Evolutionary conservation across 2,113 vertebrate species (phyloP).

Genomic region (Lagenorhynchus albirostris): DNA sequence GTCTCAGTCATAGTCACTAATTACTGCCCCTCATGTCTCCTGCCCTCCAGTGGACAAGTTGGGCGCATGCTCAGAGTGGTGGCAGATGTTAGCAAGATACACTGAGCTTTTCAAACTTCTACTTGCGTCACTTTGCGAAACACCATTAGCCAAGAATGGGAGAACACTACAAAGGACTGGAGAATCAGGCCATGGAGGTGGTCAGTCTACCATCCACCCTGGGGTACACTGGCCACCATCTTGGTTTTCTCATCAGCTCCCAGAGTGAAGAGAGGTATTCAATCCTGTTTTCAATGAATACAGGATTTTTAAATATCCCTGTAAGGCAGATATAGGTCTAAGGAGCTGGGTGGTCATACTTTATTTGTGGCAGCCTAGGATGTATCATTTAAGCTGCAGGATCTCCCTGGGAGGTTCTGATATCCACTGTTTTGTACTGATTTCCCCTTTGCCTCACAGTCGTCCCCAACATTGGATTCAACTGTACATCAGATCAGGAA

Average conservation of each 20-base stretch:
- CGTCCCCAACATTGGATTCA: neutral
- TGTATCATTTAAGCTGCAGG: neutral
- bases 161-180: neutral
- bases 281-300: neutral
- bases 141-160: neutral
- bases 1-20: neutral
- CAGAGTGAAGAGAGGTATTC: neutral
- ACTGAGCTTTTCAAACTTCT: neutral
- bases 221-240: neutral
- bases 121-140: neutral
- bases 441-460: neutral
- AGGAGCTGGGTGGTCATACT: neutral
- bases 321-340: neutral
- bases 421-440: neutral
- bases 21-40: neutral
- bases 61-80: neutral
- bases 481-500: neutral
- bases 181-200: neutral
- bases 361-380: neutral
- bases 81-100: neutral
- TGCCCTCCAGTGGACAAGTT: too few species aligned
- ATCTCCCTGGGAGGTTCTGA: neutral
- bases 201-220: accelerated
- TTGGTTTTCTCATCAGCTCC: neutral
- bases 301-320: neutral